Base-by-base conservation (phyloP, 35 echinoderm and acorn worm genomes). In the Lytechinus pictus region DNA sequence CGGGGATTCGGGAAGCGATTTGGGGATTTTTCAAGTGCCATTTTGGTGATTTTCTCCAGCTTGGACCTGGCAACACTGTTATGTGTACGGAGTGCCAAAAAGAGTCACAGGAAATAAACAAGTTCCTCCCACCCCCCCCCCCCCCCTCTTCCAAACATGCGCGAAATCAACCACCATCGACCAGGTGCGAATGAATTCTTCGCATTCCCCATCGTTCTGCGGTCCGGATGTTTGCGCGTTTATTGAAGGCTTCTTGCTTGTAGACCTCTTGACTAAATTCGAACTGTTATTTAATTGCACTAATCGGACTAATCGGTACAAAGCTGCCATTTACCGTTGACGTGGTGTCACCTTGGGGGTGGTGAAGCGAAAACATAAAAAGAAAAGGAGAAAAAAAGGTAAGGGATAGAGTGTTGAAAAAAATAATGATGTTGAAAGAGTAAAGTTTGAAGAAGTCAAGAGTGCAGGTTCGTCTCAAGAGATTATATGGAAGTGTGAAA, bases 241-340 rank as follows among this genome's bases (percentile, higher is more conserved):
- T 79, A 79, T 79, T 79, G 66, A 79, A 79, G 66, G 66, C n/a
- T 58, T 79, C 66, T n/a, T 79, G 66, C 66, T 79, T 79, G 66
- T 79, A 79, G 66, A 79, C 19, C 66, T n/a, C 66, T 79, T 79
- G 66, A 79, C 66, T 79, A 79, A 79, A 79, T 24, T 79, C 66
- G 66, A 79, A 24, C 12, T 79, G 66, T 79, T 79, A 79, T 79
- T 79, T 79, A 79, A 79, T 79, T 79, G 66, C 66, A 79, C 19
- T 79, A 79, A 79, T 79, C 66, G 66, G 16, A 79, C 66, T 79
- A 79, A 79, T 79, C 66, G 66, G 16, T 79, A 8, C 19, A 79
- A 24, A 79, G 66, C 66, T 79, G 66, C 66, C 66, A 79, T 79
- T 79, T 79, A 79, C 66, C 66, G 66, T 79, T 79, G 66, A 79